phyloP scores from a whole-genome alignment of 2,888 invertebrate species.

The Nemotelus nigrinus region DNA sequence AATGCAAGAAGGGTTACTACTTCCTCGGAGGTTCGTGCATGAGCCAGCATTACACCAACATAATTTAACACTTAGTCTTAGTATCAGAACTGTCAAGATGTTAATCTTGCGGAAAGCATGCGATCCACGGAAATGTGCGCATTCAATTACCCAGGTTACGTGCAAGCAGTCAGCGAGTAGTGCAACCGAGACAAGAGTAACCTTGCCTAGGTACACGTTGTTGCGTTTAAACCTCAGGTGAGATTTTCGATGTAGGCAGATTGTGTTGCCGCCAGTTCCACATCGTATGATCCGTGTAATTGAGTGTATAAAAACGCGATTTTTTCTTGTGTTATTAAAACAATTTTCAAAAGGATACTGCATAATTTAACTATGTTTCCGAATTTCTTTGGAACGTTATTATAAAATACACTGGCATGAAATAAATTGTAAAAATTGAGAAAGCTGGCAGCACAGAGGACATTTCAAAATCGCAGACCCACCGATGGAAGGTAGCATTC shows the following conservation, averaged over 20 bases:
- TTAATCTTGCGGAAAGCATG: constrained; percentile 55
- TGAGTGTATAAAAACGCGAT: background rate
- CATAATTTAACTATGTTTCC: too few species aligned
- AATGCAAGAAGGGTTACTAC: background rate
- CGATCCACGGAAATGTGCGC: constrained; percentile 51
- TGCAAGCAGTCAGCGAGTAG: background rate
- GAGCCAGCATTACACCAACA: constrained; percentile 49
- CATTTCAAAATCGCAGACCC: too few species aligned
- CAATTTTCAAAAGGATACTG: background rate
- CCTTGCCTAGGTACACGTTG: constrained; percentile 33
- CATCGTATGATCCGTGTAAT: too few species aligned
- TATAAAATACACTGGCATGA: too few species aligned
- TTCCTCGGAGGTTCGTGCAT: background rate
- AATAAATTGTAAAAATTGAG: too few species aligned
- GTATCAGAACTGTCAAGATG: constrained; percentile 52
- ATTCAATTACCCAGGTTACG: constrained; percentile 46
- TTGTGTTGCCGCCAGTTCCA: background rate
- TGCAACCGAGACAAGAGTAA: constrained; percentile 28
- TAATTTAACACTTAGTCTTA: constrained; percentile 51
- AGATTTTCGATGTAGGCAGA: background rate
- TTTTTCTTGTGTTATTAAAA: background rate
- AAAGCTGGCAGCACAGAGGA: too few species aligned
- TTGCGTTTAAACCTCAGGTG: constrained; percentile 35
- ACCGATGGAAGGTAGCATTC: too few species aligned
- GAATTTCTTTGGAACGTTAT: too few species aligned